A percentile compares a stretch with the other conserved stretches of the same genome.
phyloP scores from a whole-genome alignment of 30 jellyfish, hydroid and myxozoan genomes.

The Clytia hemisphaerica region DNA sequence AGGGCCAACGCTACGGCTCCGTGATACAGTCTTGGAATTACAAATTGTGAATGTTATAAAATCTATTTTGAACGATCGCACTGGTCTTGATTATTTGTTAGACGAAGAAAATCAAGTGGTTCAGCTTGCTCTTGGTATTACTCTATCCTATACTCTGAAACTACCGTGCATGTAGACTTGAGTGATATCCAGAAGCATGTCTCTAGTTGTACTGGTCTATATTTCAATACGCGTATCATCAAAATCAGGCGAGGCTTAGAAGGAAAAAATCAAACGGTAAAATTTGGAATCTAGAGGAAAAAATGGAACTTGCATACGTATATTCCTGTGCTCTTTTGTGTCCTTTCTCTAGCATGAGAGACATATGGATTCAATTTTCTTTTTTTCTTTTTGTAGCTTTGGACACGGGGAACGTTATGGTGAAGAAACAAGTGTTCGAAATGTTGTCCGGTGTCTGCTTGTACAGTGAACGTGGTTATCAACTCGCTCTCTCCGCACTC shows the following conservation, averaged over 20 bases:
- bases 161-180: no score
- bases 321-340: neutral
- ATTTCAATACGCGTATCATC: no score
- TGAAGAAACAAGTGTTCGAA: constrained; percentile 82
- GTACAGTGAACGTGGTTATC: constrained; percentile 63
- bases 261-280: no score
- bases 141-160: no score
- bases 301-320: neutral
- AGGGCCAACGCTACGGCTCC: constrained; percentile 38
- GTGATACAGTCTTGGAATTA: constrained; percentile 73
- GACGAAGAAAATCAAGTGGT: constrained; percentile 30
- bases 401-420: constrained; percentile 86
- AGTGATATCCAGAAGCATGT: no score
- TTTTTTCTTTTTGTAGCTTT: constrained; percentile 50
- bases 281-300: no score
- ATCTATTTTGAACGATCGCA: constrained; percentile 54
- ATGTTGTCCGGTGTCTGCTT: constrained; percentile 72
- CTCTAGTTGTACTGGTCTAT: no score
- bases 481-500: constrained; percentile 61
- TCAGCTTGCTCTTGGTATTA: constrained; percentile 41
- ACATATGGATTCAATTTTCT: neutral
- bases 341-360: neutral
- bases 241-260: no score
- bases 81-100: constrained; percentile 73
- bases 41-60: constrained; percentile 66